Base-by-base conservation (phyloP, 2,888 invertebrate genomes). In the Tolmerus cingulatus region DNA sequence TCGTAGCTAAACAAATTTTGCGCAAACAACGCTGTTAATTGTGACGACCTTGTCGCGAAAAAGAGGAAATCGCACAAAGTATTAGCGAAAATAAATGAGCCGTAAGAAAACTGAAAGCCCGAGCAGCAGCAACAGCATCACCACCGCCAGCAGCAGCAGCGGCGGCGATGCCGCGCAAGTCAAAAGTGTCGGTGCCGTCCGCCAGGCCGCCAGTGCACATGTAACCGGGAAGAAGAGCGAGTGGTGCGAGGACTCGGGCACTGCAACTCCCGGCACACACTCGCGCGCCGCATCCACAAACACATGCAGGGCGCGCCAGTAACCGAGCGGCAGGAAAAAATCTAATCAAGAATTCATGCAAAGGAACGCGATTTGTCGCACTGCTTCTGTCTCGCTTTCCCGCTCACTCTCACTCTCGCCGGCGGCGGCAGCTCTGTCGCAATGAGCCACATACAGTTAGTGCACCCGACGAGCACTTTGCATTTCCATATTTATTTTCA, bases 371-470 rank as follows among this genome's bases (percentile, higher is more conserved):
- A 23, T 78, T 78, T 43, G 23, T 81, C 81, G 81, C 34, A n/a
- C 82, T 34, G 66, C 82, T 37, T 82, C 34, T 82, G 40, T 23
- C 82, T 66, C 51, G 34, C 19, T 82, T 82, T 66, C 82, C 19
- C 51, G 23, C 57, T 82, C 57, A 66, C 82, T 82, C 57, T 82
- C 82, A 30, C 82, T 82, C 57, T 57, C 57, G 19, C 51, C 27
- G 43, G 37, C 37, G 5, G 76, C 8, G 19, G 34, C 34, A 77
- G 77, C 66, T 12, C 66, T 66, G 66, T 66, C 51, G 66, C 82
- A 66, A 84, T n/a, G 66, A 66, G 23, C 40, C 55, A 37, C 82
- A 66, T 84, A 84, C 82, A 84, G 82, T 84, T 84, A 84, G 66
- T 84, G 82, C 82, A 84, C n/a, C 19, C 51, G 30, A 51, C 19